A percentile compares a stretch with the other conserved stretches of the same genome.
These are phyloP conservation scores for Cephus pygmeus DNA, from an alignment of 2,888 invertebrate species.

Conservation along the genomic window DNA sequence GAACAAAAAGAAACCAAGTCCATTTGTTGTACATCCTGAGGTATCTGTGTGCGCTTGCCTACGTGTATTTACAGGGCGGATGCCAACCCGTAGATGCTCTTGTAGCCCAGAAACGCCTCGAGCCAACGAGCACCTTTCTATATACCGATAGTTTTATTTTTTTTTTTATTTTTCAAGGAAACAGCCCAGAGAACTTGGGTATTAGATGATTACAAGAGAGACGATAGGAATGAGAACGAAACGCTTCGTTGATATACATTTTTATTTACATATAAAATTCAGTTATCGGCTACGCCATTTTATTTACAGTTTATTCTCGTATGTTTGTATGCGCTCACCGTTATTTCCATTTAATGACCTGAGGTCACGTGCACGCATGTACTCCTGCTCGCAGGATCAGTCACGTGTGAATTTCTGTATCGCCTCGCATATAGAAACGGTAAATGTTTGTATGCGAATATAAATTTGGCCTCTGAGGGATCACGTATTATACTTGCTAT, in stretches of 20 bases:
- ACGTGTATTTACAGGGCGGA: background rate
- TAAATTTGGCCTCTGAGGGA: background rate
- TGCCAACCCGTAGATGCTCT: background rate
- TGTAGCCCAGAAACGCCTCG: background rate
- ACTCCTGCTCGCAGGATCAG: background rate
- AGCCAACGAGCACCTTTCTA: background rate
- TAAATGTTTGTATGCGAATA: background rate
- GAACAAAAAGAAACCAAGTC: background rate
- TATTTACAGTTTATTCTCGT: background rate
- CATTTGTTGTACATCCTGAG: background rate
- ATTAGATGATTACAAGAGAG: background rate
- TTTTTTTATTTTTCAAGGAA: constrained; percentile 1
- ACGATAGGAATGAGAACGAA: background rate
- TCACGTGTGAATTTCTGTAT: background rate
- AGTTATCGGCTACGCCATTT: background rate
- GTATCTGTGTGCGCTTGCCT: background rate
- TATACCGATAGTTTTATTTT: background rate
- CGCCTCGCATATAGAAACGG: background rate
- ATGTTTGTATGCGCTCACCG: background rate
- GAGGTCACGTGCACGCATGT: background rate
- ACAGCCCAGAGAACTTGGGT: background rate
- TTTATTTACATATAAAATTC: background rate
- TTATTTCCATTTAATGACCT: background rate
- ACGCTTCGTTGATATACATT: background rate
- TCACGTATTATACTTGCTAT: background rate